phyloP scores from a whole-genome alignment of 1,140 invertebrate genomes.

The Bicyclus anynana region DNA sequence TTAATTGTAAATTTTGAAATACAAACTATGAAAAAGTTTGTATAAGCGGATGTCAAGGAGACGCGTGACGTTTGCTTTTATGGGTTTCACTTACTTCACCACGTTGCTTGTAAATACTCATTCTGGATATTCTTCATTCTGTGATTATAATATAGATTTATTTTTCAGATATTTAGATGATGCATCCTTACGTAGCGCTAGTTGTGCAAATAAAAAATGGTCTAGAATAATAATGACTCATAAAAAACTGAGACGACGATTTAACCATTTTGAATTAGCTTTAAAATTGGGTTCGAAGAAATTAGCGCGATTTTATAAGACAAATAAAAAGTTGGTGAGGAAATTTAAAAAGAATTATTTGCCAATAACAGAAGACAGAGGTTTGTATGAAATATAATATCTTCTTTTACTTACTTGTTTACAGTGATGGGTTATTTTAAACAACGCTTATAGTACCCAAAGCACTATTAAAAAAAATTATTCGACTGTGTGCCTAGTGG shows the following conservation, averaged over 20 bases:
- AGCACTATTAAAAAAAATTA: no score
- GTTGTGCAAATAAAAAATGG: slow-evolving; percentile 37
- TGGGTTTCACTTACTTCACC: no score
- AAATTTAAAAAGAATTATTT: slow-evolving; percentile 43
- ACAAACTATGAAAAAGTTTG: no score
- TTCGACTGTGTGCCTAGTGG: no score
- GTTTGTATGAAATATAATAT: neutral
- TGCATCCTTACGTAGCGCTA: slow-evolving; percentile 35
- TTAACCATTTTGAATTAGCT: slow-evolving; percentile 46
- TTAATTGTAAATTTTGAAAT: no score
- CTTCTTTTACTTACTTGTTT: no score
- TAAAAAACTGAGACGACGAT: slow-evolving; percentile 37
- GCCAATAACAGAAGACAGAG: slow-evolving; percentile 16
- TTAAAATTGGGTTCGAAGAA: slow-evolving; percentile 44
- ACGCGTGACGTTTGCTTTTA: no score
- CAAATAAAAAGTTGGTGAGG: slow-evolving; percentile 37
- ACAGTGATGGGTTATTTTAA: no score
- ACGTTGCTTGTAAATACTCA: no score
- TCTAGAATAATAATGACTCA: slow-evolving; percentile 45
- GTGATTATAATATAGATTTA: slow-evolving; percentile 4
- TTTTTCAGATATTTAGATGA: slow-evolving; percentile 48
- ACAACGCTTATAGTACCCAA: no score
- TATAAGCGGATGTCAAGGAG: no score
- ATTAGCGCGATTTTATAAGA: slow-evolving; percentile 42
- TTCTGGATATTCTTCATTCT: no score